Conservation (phyloP, 35 echinoderm and acorn worm genomes). For the Amphiura filiformis region DNA sequence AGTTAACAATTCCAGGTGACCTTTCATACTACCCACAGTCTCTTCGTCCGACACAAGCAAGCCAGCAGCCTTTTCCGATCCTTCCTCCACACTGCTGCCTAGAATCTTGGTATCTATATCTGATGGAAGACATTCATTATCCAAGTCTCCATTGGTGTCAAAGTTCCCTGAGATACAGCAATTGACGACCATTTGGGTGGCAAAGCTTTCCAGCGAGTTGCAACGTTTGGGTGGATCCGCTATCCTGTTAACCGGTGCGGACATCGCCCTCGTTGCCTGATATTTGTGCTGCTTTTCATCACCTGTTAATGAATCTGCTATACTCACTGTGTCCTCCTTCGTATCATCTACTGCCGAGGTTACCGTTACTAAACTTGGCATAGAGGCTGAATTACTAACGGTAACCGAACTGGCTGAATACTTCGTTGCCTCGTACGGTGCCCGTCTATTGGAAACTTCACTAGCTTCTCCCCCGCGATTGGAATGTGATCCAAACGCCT, state of each 20-base stretch:
- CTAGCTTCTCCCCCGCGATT: neutral
- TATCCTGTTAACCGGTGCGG: neutral
- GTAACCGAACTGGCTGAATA: neutral
- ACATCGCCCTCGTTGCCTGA: neutral
- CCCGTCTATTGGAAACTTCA: neutral
- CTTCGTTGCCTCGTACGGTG: neutral
- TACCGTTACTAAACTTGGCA: neutral
- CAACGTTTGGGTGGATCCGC: neutral
- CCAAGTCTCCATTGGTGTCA: slow-evolving; percentile 5
- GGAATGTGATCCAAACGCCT: slow-evolving; percentile 24
- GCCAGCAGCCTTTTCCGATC: neutral
- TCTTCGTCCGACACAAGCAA: neutral
- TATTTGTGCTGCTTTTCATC: neutral
- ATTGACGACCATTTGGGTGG: neutral
- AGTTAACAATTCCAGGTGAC: neutral
- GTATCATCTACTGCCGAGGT: neutral
- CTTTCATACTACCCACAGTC: neutral
- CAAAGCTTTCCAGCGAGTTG: neutral
- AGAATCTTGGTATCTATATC: neutral
- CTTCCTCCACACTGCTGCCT: neutral
- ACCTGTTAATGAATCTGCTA: neutral
- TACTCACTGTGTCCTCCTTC: neutral
- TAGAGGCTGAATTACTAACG: neutral
- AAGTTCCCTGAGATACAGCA: slow-evolving; percentile 7
- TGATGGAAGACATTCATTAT: neutral